Evolutionary conservation across 35 echinoderm and acorn worm species (phyloP), one percentile per base, ranked within the genome.

Genomic region (Apostichopus japonicus): DNA sequence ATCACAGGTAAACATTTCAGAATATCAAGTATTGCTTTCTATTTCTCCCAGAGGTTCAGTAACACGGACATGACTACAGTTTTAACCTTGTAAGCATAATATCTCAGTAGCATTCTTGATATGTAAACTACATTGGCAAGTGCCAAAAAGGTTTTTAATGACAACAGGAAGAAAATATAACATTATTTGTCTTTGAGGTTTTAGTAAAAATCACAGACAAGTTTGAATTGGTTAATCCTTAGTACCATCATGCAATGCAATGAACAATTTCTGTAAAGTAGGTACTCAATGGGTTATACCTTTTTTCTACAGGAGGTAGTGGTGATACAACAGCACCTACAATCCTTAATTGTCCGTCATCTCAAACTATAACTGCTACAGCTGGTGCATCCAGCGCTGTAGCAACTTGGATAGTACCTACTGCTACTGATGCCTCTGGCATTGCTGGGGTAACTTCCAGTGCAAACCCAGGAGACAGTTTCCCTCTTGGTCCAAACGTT

Each of bases 341-440:
- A n/a, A 95, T 95, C 91, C 53, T 57, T 16, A 75, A 93, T 75
- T 95, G 94, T 57, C 94, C 94, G 10, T 22, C 72, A n/a, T 25
- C 56, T 56, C 77, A 79, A 23, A 79, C 77, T 79, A 79, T 79
- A 79, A 79, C 77, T 54, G 79, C 44, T 17, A 6, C 44, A 14
- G 10, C 5, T 21, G 61, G 76, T 10, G 65, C 76, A 56, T 33
- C 51, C 6, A 56, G 80, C 54, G 27, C 80, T 24, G 54, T 87
- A 1, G 88, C 77, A 9, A 27, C 14, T 16, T 97, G 95, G 95
- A 11, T 25, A 14, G 86, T 79, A 58, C 95, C 95, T 9, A 91
- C 86, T 14, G 93, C 95, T 17, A 97, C 84, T 4, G 95, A 97
- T 93, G 78, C 90, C 53, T 92, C 90, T 13, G 95, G 95, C n/a